Percentiles rank a stretch among this genome's conserved stretches.
Evolutionary conservation across 1,140 invertebrate genomes (phyloP).

Genomic region (Orius insidiosus): DNA sequence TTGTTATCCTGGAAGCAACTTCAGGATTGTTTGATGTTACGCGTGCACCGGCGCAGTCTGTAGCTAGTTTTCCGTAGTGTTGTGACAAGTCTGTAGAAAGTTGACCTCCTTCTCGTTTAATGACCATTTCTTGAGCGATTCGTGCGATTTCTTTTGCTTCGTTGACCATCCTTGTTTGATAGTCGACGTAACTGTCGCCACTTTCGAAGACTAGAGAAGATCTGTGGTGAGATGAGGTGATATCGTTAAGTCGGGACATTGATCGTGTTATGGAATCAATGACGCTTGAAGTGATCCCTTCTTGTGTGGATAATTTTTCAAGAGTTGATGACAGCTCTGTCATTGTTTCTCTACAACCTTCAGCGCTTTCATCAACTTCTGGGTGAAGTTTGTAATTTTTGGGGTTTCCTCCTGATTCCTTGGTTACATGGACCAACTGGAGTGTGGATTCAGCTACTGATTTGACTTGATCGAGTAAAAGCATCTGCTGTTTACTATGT

Average conservation of each 20-base stretch:
- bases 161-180: constrained; percentile 92
- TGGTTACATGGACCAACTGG: constrained; percentile 68
- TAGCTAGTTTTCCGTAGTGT: constrained; percentile 70
- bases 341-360: constrained; percentile 61
- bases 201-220: constrained; percentile 16
- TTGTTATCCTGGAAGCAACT: constrained; percentile 38
- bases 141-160: constrained; percentile 85
- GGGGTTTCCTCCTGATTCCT: constrained; percentile 82
- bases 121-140: constrained; percentile 79
- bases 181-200: constrained; percentile 72
- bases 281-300: constrained; percentile 67
- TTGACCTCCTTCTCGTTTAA: constrained; percentile 53
- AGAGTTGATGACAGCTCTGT: constrained; percentile 64
- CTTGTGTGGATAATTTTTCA: constrained; percentile 68
- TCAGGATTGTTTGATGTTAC: constrained; percentile 68
- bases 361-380: constrained; percentile 66
- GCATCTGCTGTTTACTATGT: constrained; percentile 76
- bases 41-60: constrained; percentile 76
- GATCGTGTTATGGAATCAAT: constrained; percentile 79
- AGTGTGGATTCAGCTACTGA: constrained; percentile 82
- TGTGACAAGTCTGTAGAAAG: constrained; percentile 72
- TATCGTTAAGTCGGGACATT: constrained; percentile 61
- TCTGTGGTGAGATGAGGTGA: constrained; percentile 27
- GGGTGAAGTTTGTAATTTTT: constrained; percentile 60
- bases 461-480: constrained; percentile 79